Evolutionary conservation across 2,888 invertebrate genomes (phyloP).

Genomic region (Sphinx pinastri): DNA sequence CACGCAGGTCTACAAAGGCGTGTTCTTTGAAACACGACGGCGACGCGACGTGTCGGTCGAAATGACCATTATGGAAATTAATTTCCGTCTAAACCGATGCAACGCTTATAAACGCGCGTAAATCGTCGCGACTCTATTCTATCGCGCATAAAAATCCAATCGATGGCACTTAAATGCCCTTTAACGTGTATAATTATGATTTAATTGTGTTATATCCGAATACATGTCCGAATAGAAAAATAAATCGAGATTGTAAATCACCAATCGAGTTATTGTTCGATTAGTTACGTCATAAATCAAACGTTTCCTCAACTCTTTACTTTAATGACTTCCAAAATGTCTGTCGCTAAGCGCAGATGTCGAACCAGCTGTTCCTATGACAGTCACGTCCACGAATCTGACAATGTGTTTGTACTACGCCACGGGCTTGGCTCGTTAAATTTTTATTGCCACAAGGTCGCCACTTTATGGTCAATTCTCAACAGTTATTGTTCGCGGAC

Average conservation of each 20-base stretch:
- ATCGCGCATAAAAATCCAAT: slow-evolving; percentile 38
- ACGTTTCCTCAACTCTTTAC: slow-evolving; percentile 61
- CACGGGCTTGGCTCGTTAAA: slow-evolving; percentile 80
- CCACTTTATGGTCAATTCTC: slow-evolving; percentile 83
- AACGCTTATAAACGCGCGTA: slow-evolving; percentile 41
- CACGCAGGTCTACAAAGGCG: slow-evolving; percentile 27
- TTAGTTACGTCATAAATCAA: slow-evolving; percentile 56
- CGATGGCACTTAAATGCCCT: slow-evolving; percentile 36
- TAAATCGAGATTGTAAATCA: slow-evolving; percentile 28
- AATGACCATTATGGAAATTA: slow-evolving; percentile 50
- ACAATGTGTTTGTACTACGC: slow-evolving; percentile 70
- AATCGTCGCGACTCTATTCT: slow-evolving; percentile 37
- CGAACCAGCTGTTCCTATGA: slow-evolving; percentile 78
- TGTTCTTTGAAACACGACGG: slow-evolving; percentile 34
- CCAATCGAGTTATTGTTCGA: slow-evolving; percentile 37
- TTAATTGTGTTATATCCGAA: slow-evolving; percentile 30
- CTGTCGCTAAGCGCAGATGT: slow-evolving; percentile 61
- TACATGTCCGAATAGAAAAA: slow-evolving; percentile 1
- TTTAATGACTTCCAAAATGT: slow-evolving; percentile 50
- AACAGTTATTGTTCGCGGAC: slow-evolving; percentile 80
- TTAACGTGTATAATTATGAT: slow-evolving; percentile 28
- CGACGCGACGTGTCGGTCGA: slow-evolving; percentile 41
- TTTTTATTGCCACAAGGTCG: slow-evolving; percentile 84
- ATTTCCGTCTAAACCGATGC: slow-evolving; percentile 49
- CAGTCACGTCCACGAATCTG: slow-evolving; percentile 77